Percentiles rank a stretch among this genome's conserved stretches.
Conservation (phyloP, 2,113 vertebrate species). For the Nesogale talazaci region DNA sequence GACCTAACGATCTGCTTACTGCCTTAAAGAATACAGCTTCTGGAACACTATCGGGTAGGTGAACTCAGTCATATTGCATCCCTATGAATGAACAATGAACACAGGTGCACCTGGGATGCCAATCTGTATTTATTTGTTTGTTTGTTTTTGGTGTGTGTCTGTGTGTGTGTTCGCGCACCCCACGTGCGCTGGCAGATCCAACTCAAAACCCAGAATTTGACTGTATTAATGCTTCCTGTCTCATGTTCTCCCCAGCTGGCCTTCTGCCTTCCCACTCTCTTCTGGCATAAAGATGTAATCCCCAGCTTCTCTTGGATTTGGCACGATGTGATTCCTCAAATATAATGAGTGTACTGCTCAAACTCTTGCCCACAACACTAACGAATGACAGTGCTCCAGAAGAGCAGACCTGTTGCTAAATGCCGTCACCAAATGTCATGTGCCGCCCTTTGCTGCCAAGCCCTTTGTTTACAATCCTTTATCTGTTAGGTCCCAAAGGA, state of each 20-base stretch:
- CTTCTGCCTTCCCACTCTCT: background rate
- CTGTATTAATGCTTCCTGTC: constrained; percentile 8
- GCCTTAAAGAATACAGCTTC: background rate
- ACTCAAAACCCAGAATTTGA: constrained; percentile 43
- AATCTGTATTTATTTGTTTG: no score
- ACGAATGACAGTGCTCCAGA: constrained; percentile 38
- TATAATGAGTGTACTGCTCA: constrained; percentile 64
- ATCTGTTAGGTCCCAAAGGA: background rate
- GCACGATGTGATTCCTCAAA: constrained; percentile 52
- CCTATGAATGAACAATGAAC: background rate
- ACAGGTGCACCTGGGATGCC: no score
- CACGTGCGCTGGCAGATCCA: background rate
- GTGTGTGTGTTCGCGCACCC: no score
- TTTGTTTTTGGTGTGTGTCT: no score
- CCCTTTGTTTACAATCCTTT: constrained; percentile 41
- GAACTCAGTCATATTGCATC: background rate
- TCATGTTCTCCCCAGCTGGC: constrained; percentile 42
- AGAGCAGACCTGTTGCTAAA: constrained; percentile 19
- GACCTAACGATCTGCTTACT: no score
- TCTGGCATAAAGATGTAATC: constrained; percentile 30
- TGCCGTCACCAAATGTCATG: constrained; percentile 1
- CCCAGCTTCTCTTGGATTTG: constrained; percentile 38
- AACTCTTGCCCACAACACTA: constrained; percentile 47
- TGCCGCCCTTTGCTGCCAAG: background rate
- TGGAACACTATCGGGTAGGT: background rate